These are phyloP conservation scores for Noturus placidus DNA, from an alignment of 2,113 vertebrate genomes.

Conservation along the genomic window DNA sequence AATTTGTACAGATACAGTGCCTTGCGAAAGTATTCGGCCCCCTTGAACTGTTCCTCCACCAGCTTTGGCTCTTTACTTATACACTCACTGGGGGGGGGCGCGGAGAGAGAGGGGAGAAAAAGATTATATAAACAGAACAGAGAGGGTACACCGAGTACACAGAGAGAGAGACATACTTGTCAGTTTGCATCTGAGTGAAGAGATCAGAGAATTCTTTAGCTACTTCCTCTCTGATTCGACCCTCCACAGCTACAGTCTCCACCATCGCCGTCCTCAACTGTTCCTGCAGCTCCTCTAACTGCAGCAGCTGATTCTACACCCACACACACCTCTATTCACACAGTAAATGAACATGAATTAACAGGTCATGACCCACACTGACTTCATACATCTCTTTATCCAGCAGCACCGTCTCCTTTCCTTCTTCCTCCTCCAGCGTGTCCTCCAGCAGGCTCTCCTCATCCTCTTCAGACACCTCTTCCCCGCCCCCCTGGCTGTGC, in stretches of 20 bases:
- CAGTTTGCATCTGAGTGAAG: conserved; percentile 75
- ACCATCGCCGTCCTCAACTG: conserved; percentile 77
- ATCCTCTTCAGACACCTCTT: conserved; percentile 56
- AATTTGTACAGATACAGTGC: too few species aligned
- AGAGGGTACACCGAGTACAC: background rate
- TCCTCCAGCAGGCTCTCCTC: conserved; percentile 59
- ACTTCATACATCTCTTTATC: conserved; percentile 73
- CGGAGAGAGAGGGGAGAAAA: accelerated
- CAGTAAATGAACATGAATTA: background rate
- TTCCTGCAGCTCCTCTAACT: conserved; percentile 76
- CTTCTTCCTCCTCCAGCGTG: conserved; percentile 60
- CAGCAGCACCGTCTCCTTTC: conserved; percentile 61
- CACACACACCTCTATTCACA: conserved; percentile 11
- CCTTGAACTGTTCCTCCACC: too few species aligned
- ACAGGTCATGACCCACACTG: conserved; percentile 35
- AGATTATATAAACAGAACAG: too few species aligned
- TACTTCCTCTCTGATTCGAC: conserved; percentile 83
- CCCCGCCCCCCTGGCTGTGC: conserved; percentile 70
- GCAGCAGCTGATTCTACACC: conserved; percentile 70
- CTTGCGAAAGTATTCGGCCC: too few species aligned
- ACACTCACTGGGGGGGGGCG: too few species aligned
- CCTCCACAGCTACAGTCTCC: conserved; percentile 75
- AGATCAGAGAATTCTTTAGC: conserved; percentile 77
- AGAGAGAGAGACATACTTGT: conserved; percentile 67
- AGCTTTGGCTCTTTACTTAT: too few species aligned